Evolutionary conservation across 2,113 vertebrate species (phyloP).

Genomic region (Oryzias melastigma): DNA sequence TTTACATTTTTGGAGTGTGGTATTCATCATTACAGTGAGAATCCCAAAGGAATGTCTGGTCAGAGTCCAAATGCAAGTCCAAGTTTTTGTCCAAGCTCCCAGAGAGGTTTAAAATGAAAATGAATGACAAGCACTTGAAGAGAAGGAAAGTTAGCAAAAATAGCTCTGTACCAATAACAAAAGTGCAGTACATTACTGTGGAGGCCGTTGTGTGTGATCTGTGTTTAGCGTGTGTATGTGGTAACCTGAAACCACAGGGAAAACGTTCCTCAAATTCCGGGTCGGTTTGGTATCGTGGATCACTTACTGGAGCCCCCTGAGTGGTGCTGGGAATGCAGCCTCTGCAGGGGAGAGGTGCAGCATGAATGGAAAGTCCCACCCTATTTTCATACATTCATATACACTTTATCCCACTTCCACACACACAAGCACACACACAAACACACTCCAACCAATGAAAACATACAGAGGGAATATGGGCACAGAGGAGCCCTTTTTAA

Average conservation of each 20-base stretch:
- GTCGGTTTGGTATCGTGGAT: constrained; percentile 71
- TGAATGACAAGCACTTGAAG: constrained; percentile 46
- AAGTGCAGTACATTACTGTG: constrained; percentile 71
- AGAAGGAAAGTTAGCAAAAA: constrained; percentile 59
- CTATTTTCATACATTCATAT: constrained; percentile 21
- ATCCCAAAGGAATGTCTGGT: constrained; percentile 30
- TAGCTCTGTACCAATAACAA: constrained; percentile 64
- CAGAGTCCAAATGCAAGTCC: constrained; percentile 27
- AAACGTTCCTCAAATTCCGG: constrained; percentile 76
- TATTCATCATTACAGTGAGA: constrained; percentile 54
- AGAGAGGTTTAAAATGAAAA: constrained; percentile 38
- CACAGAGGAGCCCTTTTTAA: background rate
- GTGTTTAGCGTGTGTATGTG: constrained; percentile 53
- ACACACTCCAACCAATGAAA: constrained; percentile 1
- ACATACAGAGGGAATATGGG: background rate
- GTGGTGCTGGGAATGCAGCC: constrained; percentile 65
- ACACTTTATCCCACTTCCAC: constrained; percentile 12
- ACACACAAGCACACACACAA: constrained; percentile 1
- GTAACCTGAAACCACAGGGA: constrained; percentile 74
- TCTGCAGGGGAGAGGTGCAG: constrained; percentile 44
- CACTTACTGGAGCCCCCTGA: constrained; percentile 65
- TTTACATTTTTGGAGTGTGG: constrained; percentile 32
- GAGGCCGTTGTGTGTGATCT: constrained; percentile 52
- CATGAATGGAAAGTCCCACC: constrained; percentile 51
- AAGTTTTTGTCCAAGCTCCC: constrained; percentile 27